Conservation (phyloP, 1,140 invertebrate species). For the Aplysia californica region DNA sequence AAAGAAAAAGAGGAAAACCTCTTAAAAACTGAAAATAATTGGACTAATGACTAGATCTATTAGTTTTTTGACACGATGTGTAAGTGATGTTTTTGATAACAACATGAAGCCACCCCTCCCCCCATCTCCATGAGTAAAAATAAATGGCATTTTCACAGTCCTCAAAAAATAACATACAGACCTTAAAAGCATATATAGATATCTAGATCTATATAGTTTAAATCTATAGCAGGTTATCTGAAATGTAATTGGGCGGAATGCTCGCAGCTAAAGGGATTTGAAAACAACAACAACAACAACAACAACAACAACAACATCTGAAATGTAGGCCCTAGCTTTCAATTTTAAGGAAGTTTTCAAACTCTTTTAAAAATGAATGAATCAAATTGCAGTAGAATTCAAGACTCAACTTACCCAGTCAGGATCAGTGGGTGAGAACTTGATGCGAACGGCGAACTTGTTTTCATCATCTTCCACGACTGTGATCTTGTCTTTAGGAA, state of each 20-base stretch:
- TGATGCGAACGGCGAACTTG: conserved; percentile 18
- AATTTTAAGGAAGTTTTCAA: not conserved
- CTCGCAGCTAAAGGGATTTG: not conserved
- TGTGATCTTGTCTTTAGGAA: conserved; percentile 6
- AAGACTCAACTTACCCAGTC: conserved; percentile 51
- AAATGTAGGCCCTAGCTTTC: not conserved
- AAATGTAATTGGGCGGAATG: not conserved
- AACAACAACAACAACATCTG: not conserved
- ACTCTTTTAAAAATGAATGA: not conserved
- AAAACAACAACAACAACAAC: not conserved
- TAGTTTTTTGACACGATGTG: too few species aligned
- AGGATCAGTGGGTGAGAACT: conserved; percentile 53
- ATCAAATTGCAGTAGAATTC: conserved; percentile 3
- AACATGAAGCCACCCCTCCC: too few species aligned
- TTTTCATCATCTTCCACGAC: not conserved
- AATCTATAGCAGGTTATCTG: not conserved
- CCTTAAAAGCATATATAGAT: too few species aligned
- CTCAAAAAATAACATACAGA: too few species aligned
- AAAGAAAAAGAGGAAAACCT: too few species aligned
- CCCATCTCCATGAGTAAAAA: too few species aligned
- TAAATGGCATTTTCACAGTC: too few species aligned
- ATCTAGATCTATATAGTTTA: too few species aligned
- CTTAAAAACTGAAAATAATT: too few species aligned
- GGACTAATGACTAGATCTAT: too few species aligned
- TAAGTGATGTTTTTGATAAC: too few species aligned